Evolutionary conservation across 2,888 invertebrate genomes (phyloP).

Genomic region (Mayetiola destructor): DNA sequence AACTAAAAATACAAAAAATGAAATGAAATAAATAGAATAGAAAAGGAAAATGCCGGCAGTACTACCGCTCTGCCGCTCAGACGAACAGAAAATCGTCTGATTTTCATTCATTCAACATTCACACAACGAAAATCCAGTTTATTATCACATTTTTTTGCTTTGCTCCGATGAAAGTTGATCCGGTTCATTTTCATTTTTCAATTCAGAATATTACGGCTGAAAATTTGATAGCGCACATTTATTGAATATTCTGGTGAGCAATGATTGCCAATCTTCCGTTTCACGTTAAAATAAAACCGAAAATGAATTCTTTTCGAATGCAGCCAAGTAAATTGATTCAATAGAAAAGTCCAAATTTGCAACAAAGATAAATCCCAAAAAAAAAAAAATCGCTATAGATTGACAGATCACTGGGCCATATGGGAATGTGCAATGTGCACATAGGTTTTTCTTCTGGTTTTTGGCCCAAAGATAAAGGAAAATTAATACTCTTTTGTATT

Average conservation of each 20-base stretch:
- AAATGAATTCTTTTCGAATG: neutral
- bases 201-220: too few relatives aligned
- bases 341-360: neutral
- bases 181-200: too few relatives aligned
- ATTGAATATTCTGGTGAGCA: too few relatives aligned
- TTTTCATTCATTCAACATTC: conserved; percentile 4
- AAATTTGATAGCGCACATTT: too few relatives aligned
- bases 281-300: too few relatives aligned
- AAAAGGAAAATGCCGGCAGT: neutral
- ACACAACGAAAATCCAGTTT: neutral
- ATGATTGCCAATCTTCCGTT: too few relatives aligned
- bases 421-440: too few relatives aligned
- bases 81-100: too few relatives aligned
- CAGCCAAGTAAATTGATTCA: neutral
- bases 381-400: conserved; percentile 1
- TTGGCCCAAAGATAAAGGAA: neutral
- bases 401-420: too few relatives aligned
- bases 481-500: neutral
- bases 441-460: neutral
- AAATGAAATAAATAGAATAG: neutral
- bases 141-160: neutral
- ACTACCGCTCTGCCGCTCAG: conserved; percentile 10
- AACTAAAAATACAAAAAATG: too few relatives aligned
- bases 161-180: too few relatives aligned
- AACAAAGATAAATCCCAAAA: neutral